These are phyloP conservation scores for Ooceraea biroi DNA, from an alignment of 1,140 invertebrate species.

Conservation along the genomic window DNA sequence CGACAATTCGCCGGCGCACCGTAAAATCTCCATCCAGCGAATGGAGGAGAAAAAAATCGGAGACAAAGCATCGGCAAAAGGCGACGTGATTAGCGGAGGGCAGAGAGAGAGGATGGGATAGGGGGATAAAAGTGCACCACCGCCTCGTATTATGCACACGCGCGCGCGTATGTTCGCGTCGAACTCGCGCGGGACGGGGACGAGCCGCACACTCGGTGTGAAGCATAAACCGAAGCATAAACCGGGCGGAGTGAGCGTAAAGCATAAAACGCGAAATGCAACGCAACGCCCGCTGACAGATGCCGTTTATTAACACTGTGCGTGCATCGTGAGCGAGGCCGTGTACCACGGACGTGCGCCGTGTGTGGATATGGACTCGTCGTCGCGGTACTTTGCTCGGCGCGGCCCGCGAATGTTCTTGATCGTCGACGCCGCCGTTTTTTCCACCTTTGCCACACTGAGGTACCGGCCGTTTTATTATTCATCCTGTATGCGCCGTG, in stretches of 20 bases:
- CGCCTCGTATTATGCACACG: slow-evolving; percentile 68
- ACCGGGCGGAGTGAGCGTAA: slow-evolving; percentile 79
- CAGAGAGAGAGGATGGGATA: slow-evolving; percentile 16
- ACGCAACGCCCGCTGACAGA: slow-evolving; percentile 82
- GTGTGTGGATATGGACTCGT: slow-evolving; percentile 13
- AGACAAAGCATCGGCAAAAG: slow-evolving; percentile 60
- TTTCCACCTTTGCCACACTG: neutral
- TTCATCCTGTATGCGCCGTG: slow-evolving; percentile 51
- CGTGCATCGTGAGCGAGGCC: slow-evolving; percentile 56
- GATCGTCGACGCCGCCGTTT: slow-evolving; percentile 15
- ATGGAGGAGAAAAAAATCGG: slow-evolving; percentile 64
- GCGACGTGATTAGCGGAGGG: slow-evolving; percentile 66
- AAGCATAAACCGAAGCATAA: slow-evolving; percentile 84
- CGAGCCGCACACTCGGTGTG: slow-evolving; percentile 80
- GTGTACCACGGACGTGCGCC: neutral
- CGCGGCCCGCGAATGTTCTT: slow-evolving; percentile 49
- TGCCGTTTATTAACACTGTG: slow-evolving; percentile 83
- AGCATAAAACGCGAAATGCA: slow-evolving; percentile 84
- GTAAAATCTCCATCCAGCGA: slow-evolving; percentile 62
- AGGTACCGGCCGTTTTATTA: slow-evolving; percentile 59
- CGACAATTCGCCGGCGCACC: slow-evolving; percentile 44
- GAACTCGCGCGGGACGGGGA: neutral
- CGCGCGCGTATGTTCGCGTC: neutral
- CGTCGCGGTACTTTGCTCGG: slow-evolving; percentile 12
- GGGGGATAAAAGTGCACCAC: slow-evolving; percentile 60